phyloP scores from a whole-genome alignment of 2,888 invertebrate species.

The Dryococelus australis region DNA sequence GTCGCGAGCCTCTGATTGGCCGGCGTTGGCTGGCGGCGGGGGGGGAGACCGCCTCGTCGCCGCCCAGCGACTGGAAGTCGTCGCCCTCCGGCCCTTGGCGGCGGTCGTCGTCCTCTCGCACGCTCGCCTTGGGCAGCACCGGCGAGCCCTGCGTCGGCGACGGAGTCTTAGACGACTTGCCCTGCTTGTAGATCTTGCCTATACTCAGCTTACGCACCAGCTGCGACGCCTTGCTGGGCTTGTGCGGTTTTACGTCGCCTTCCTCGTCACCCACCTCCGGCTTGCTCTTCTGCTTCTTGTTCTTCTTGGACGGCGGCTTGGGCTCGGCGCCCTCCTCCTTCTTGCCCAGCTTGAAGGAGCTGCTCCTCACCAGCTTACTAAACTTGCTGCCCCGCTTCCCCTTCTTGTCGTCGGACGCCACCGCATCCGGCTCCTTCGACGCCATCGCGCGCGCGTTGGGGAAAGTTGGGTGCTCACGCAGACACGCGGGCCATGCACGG shows the following conservation, averaged over 20 bases:
- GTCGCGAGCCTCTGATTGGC: not conserved
- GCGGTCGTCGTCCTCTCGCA: no score
- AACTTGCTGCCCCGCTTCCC: not conserved
- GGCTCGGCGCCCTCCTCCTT: not conserved
- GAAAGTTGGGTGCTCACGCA: no score
- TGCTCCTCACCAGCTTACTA: not conserved
- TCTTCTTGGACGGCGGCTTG: not conserved
- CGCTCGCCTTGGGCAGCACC: not conserved
- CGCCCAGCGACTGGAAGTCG: not conserved
- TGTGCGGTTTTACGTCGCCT: slow-evolving; percentile 29
- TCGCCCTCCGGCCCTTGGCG: no score
- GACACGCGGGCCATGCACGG: no score
- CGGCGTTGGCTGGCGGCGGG: not conserved
- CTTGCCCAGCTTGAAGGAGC: slow-evolving; percentile 23
- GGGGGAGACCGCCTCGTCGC: not conserved
- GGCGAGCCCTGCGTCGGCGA: not conserved
- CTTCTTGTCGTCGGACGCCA: not conserved
- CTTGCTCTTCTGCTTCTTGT: not conserved
- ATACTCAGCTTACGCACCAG: slow-evolving; percentile 46
- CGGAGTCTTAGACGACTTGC: not conserved
- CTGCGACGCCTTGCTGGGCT: slow-evolving; percentile 41
- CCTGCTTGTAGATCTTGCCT: slow-evolving; percentile 35
- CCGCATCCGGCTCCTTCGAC: not conserved
- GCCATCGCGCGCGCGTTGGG: not conserved
- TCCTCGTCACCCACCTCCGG: not conserved